These are phyloP conservation scores for Thymelicus sylvestris DNA, from an alignment of 2,888 invertebrate species.

Conservation along the genomic window DNA sequence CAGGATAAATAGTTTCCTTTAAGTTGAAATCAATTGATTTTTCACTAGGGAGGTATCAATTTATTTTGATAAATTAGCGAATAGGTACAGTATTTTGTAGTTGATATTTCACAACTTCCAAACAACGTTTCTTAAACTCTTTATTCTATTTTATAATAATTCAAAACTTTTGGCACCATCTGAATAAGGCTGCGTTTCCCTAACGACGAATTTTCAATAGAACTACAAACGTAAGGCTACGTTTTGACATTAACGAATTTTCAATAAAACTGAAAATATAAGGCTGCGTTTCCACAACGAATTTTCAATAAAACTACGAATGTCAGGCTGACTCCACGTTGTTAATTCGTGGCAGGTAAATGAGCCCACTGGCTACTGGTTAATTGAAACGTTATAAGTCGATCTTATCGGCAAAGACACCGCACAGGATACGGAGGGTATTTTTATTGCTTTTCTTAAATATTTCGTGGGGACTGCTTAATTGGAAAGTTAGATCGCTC, in stretches of 20 bases:
- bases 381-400: slow-evolving; percentile 82
- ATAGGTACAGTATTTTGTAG: too few relatives aligned
- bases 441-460: slow-evolving; percentile 40
- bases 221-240: too few relatives aligned
- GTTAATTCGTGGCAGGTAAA: slow-evolving; percentile 59
- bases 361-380: slow-evolving; percentile 78
- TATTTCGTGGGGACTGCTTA: slow-evolving; percentile 34
- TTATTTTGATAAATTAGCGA: too few relatives aligned
- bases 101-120: too few relatives aligned
- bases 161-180: too few relatives aligned
- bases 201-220: too few relatives aligned
- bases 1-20: too few relatives aligned
- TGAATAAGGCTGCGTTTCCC: too few relatives aligned
- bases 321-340: neutral
- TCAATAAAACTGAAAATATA: neutral
- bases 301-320: slow-evolving; percentile 47
- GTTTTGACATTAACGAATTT: slow-evolving; percentile 43
- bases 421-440: slow-evolving; percentile 48
- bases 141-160: too few relatives aligned
- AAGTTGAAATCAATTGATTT: too few relatives aligned
- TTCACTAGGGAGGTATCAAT: too few relatives aligned
- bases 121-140: too few relatives aligned
- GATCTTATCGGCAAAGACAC: slow-evolving; percentile 78
- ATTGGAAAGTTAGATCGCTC: slow-evolving; percentile 32
- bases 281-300: neutral